A percentile compares a stretch with the other conserved stretches of the same genome.
Conservation (phyloP, 1,140 invertebrate genomes). For the Ceratosolen solmsi region DNA sequence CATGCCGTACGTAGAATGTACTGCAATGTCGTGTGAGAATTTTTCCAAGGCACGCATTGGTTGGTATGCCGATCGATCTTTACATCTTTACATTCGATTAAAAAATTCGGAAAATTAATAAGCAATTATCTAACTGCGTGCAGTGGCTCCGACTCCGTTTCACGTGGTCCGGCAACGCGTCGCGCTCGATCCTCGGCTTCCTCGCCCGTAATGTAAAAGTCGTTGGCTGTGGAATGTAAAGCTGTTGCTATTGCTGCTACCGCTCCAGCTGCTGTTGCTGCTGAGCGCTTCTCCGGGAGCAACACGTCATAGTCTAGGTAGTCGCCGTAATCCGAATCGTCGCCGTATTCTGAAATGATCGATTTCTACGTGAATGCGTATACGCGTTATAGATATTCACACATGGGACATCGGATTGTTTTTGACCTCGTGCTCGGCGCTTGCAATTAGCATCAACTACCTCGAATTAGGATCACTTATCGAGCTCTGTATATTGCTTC, state of each 20-base stretch:
- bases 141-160: neutral
- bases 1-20: no score
- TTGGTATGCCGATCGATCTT: no score
- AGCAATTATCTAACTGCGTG: neutral
- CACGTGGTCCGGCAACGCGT: neutral
- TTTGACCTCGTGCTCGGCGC: conserved; percentile 10
- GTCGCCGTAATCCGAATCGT: conserved; percentile 63
- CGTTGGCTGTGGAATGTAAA: no score
- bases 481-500: neutral
- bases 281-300: neutral
- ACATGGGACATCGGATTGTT: neutral
- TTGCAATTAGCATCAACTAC: conserved; percentile 39
- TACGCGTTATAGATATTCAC: neutral
- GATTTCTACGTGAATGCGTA: neutral
- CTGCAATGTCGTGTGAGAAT: no score
- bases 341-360: conserved; percentile 57
- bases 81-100: no score
- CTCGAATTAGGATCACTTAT: conserved; percentile 33
- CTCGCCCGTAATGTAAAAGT: conserved; percentile 59
- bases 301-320: conserved; percentile 11
- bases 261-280: conserved; percentile 1
- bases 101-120: neutral
- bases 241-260: no score
- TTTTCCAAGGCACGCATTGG: no score
- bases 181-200: neutral